Base-by-base conservation (phyloP, 2,888 invertebrate genomes). In the Epinotia nisella region DNA sequence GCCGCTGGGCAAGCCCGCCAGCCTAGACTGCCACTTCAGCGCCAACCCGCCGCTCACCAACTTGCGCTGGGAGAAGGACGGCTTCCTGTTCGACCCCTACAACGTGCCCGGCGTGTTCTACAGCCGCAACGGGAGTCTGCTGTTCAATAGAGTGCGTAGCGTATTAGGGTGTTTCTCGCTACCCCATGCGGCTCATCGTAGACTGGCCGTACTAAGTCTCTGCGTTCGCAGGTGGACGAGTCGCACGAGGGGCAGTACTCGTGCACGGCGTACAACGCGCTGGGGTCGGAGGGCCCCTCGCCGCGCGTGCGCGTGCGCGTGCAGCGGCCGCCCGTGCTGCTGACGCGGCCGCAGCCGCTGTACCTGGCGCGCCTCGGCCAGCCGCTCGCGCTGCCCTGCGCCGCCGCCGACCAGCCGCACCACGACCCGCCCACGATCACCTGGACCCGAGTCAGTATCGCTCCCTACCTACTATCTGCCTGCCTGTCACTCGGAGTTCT, bases 31-130 rank as follows among this genome's bases (percentile, higher is more conserved):
- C 87, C 97, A 98, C 88, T 98, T 98, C 85, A 95, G 97, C 81
- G 97, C 98, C 5, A 98, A 98, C 93, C 99, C 98, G 17, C 97
- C 98, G 10, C 93, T 98, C 78, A 97, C 97, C 67, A 97, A 97
- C 85, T 94, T 98, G 72, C 95, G 97, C 77, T 99, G 99, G 98
- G 98, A 98, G 87, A 98, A 98, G 88, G 98, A 98, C 86, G 98
- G 97, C 19, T 96, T 98, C 80, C 95, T 97, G 0, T 98, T 97
- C 87, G 98, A 98, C 86, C 97, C 98, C 0, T 97, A 97, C 92
- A 97, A 97, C 87, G 97, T 97, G 59, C 97, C 95, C 77, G 98
- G 97, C 19, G 97, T 98, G 0, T 97, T 97, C 86, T 97, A 96
- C 85, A 95, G 97, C 82, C 94, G 96, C 81, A 98, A 98, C 87